Base-by-base conservation (phyloP, 2,888 invertebrate genomes). In the Hydraecia micacea region DNA sequence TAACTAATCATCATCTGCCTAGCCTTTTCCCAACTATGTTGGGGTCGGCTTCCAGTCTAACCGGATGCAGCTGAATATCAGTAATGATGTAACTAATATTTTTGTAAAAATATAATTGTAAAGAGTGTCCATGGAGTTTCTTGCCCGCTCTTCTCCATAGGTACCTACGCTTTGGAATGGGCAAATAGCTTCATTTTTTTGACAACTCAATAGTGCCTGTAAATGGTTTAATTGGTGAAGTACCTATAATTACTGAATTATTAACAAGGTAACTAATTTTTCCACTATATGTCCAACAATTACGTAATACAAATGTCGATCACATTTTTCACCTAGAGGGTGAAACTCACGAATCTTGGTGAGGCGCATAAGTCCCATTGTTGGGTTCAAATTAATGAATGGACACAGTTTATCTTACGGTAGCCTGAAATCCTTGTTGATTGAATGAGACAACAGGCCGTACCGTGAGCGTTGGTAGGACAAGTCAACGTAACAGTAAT, bases 361-460 rank as follows among this genome's bases (percentile, higher is more conserved):
- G n/a, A 5, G 11, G 4, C n/a, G 4, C 11, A n/a, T 52, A 11
- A 83, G 9, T 28, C 42, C 60, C n/a, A 21, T 68, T 21, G 52
- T 28, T n/a, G 11, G 46, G 67, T n/a, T n/a, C 60, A 83, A 80
- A 83, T 55, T 83, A 83, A 80, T 78, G 46, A 62, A 83, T 78
- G n/a, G 67, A 15, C 18, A 69, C 28, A 58, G 49, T 79, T 79
- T 79, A 79, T 79, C 58, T 69, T 25, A 63, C 49, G 15, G 13
- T 11, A 79, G 79, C 32, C 39, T 46, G 9, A 80, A 84, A 80
- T 66, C 80, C 71, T 60, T 28, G 70, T 70, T 84, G 42, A 84
- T 84, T 84, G 65, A 66, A 84, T 52, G 71, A 65, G 52, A 65
- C 49, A 58, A 65, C n/a, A 18, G 42, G 18, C 18, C n/a, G 1